phyloP scores from a whole-genome alignment of 1,140 invertebrate genomes.

The Drosophila truncata region DNA sequence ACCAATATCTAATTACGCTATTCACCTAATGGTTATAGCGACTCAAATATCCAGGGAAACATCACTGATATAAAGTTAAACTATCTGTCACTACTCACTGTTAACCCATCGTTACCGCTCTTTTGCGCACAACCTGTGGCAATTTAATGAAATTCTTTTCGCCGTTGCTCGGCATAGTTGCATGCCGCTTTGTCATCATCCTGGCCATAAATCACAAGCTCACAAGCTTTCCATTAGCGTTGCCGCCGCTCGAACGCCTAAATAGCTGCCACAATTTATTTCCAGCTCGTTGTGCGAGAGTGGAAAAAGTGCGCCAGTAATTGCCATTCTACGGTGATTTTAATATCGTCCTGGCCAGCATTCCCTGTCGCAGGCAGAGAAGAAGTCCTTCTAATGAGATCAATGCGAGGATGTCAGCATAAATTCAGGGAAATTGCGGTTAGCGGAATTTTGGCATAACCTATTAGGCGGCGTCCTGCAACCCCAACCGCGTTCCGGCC shows the following conservation, averaged over 20 bases:
- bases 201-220: conserved; percentile 65
- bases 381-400: conserved; percentile 42
- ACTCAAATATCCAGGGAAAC: not conserved
- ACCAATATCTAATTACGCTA: not conserved
- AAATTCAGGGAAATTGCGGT: conserved; percentile 37
- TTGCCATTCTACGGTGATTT: conserved; percentile 49
- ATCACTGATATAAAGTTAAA: conserved; percentile 5
- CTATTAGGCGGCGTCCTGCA: conserved; percentile 34
- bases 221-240: conserved; percentile 69
- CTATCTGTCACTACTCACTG: conserved; percentile 23
- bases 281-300: conserved; percentile 44
- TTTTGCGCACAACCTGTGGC: conserved; percentile 10
- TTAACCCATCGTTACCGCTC: conserved; percentile 6
- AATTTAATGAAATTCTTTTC: conserved; percentile 41
- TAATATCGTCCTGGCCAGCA: conserved; percentile 32
- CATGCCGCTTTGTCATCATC: conserved; percentile 67
- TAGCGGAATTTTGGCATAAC: conserved; percentile 29
- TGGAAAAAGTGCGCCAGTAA: conserved; percentile 40
- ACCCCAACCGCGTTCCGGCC: conserved; percentile 32
- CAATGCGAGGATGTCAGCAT: conserved; percentile 48
- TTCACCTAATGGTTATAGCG: not conserved
- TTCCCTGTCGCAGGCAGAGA: not conserved
- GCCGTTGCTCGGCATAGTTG: conserved; percentile 23
- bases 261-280: conserved; percentile 76
- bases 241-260: conserved; percentile 43